phyloP scores from a whole-genome alignment of 2,797 vertebrate species.

The Hafferia zeledoni region DNA sequence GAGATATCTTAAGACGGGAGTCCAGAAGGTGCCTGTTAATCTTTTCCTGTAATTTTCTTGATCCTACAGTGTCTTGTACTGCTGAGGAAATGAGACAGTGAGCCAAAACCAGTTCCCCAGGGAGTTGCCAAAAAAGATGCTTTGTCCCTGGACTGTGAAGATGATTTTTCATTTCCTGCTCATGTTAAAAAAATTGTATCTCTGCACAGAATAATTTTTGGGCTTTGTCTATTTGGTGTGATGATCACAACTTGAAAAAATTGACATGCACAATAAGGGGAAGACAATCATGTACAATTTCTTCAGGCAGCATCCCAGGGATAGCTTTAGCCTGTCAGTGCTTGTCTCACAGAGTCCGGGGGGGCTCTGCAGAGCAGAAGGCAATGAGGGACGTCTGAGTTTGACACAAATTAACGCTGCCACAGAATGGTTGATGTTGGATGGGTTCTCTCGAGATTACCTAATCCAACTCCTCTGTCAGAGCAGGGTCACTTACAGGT shows the following conservation, averaged over 20 bases:
- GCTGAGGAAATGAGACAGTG: constrained; percentile 29
- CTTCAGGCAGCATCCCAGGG: background rate
- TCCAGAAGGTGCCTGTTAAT: constrained; percentile 60
- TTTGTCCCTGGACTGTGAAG: background rate
- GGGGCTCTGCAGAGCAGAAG: background rate
- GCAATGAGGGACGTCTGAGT: background rate
- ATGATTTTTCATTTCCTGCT: background rate
- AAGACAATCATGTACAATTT: background rate
- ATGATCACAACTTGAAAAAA: background rate
- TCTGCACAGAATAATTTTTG: background rate
- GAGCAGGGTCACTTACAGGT: background rate
- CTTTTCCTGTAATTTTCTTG: constrained; percentile 61
- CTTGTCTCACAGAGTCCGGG: background rate
- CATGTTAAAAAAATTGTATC: background rate
- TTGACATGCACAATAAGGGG: background rate
- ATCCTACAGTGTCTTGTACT: constrained; percentile 17
- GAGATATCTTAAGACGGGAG: background rate
- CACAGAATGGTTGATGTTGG: background rate
- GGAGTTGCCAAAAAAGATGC: constrained; percentile 15
- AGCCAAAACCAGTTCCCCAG: constrained; percentile 27
- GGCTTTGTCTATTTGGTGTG: background rate
- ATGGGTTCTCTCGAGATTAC: background rate
- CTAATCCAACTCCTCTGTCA: background rate
- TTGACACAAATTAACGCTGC: background rate
- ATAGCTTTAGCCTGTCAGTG: background rate